Conservation (phyloP, 2,113 vertebrate species). For the Phalacrocorax carbo region DNA sequence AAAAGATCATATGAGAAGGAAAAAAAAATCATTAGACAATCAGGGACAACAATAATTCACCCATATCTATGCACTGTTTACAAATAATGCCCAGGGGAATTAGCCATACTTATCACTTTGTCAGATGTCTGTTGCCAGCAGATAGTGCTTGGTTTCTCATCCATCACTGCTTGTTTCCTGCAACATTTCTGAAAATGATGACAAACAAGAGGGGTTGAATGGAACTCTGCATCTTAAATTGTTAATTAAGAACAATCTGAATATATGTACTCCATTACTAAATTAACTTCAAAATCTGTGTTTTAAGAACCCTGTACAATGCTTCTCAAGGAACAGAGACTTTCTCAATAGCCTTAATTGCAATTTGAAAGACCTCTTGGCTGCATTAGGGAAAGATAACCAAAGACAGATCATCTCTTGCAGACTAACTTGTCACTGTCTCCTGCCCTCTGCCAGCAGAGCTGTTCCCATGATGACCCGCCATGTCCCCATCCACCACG, state of each 20-base stretch:
- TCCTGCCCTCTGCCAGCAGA: not conserved
- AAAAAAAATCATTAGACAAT: conserved; percentile 76
- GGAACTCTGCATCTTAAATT: conserved; percentile 20
- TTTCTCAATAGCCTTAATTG: not conserved
- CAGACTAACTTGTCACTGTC: not conserved
- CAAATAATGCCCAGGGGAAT: conserved; percentile 72
- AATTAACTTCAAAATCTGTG: conserved; percentile 30
- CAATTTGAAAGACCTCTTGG: not conserved
- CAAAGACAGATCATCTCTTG: not conserved
- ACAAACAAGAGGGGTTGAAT: conserved; percentile 33
- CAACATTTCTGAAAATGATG: conserved; percentile 32
- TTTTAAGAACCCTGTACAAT: not conserved
- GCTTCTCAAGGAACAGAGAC: not conserved
- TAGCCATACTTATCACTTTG: conserved; percentile 57
- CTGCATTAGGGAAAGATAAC: not conserved
- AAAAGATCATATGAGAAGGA: conserved; percentile 65
- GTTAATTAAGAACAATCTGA: conserved; percentile 4
- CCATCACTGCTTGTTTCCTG: conserved; percentile 39
- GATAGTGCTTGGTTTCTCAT: not conserved
- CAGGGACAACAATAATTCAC: conserved; percentile 76
- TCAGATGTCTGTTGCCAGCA: conserved; percentile 59
- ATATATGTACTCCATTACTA: not conserved
- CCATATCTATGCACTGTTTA: conserved; percentile 68
- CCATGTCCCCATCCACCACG: accelerated
- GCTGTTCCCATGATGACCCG: accelerated